Base-by-base conservation (phyloP, 1,140 invertebrate species). In the Patella vulgata region DNA sequence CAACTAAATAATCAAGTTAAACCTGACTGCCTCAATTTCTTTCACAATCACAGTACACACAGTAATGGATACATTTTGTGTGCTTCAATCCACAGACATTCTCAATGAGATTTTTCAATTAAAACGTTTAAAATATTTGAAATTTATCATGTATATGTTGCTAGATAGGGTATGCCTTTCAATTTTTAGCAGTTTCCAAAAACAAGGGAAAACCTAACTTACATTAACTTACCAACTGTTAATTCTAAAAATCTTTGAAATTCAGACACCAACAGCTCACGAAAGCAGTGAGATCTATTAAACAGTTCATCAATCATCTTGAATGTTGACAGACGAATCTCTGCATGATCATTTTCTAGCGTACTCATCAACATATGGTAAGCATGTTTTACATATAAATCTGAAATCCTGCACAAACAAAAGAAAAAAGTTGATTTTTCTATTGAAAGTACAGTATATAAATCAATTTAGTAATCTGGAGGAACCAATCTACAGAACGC, bases 301-400 rank as follows among this genome's bases (percentile, higher is more conserved):
- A 89, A 89, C 3, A 89, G 73, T 63, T 86, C 82, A 68, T 88
- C 80, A 44, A 86, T 85, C 30, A 89, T 81, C 46, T 85, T 82
- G 65, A 88, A 85, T 3, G 86, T 73, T 52, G 85, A 86, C n/a
- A 83, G 80, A 31, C 88, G 78, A 36, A 89, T 83, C 80, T 89
- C 87, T 14, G 88, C 77, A 82, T 89, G 88, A 2, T 87, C 80
- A 68, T 86, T 83, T 33, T 82, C 75, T 14, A 89, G 71, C 44
- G 87, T 84, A 25, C 81, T 77, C 67, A 85, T 82, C 25, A 88
- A 40, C 23, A 87, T 59, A 30, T 82, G 76, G 73, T 82, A 87
- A 5, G 80, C 80, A 63, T 84, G 74, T 46, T 84, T 79, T 2
- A 88, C 75, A 74, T 87, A 85, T 6, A 72, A 66, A 70, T 87